Evolutionary conservation across 2,888 invertebrate genomes (phyloP), one percentile per base, ranked within the genome.

Genomic region (Xanthia icteritia): DNA sequence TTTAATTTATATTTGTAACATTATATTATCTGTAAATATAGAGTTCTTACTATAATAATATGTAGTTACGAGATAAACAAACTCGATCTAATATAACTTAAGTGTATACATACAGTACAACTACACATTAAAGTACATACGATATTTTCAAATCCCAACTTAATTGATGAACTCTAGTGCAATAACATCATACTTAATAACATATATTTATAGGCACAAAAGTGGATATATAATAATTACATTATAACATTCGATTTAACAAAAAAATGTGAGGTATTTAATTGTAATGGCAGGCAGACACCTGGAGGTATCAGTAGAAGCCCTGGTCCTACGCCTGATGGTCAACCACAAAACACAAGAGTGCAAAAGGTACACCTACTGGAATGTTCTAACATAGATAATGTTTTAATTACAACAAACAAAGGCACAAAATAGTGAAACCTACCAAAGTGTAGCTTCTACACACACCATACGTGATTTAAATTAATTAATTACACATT

Each of bases 1-100:
- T 96, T 96, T 96, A 95, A 94, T 96, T 96, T 96, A 94, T 96
- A 95, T 95, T 94, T 94, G 92, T 96, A 97, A 97, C 96, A 96
- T 96, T 96, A 96, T 96, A 96, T 97, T 97, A 96, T 96, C 92
- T 97, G 96, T 97, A 96, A 96, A 96, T 97, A 96, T 95, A 96
- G 94, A 95, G 95, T 96, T 96, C 94, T 95, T 96, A 96, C 90
- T 94, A 92, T 94, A 92, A 93, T 95, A 84, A 89, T 90, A 94
- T 94, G 92, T 93, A 94, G 92, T 92, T 94, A 94, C 93, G 94
- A 94, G 94, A 94, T 95, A 94, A 95, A 94, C 95, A 94, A 95
- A 95, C 96, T 94, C 94, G 92, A 93, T 94, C 93, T 95, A 94
- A 92, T 94, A 94, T 93, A 94, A 92, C 93, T 94, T 93, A 92